Percentiles rank a stretch among this genome's conserved stretches.
Evolutionary conservation across 2,797 vertebrate species (phyloP).

Genomic region (Delichon dasypus): DNA sequence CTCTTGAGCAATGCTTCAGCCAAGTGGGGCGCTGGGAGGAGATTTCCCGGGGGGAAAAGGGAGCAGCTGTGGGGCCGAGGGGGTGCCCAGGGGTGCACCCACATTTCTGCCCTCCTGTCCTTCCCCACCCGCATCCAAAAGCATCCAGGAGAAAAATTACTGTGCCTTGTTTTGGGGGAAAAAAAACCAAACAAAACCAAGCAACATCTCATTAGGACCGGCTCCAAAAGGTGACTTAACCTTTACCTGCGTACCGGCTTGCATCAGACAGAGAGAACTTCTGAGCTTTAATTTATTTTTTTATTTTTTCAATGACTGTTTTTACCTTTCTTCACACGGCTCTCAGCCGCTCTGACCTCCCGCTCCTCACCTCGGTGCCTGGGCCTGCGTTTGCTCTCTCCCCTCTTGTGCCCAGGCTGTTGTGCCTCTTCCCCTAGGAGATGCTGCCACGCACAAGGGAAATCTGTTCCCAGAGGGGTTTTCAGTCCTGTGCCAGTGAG

Average conservation of each 20-base stretch:
- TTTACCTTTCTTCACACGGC: background rate
- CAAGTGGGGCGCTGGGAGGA: background rate
- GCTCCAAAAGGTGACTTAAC: slow-evolving; percentile 39
- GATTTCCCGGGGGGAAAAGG: background rate
- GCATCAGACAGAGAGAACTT: background rate
- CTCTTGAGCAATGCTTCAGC: slow-evolving; percentile 13
- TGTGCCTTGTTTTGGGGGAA: background rate
- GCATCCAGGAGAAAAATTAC: background rate
- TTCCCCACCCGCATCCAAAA: background rate
- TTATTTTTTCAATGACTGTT: background rate
- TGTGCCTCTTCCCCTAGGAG: background rate
- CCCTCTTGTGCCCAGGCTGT: background rate
- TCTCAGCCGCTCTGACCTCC: background rate
- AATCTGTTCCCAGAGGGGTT: background rate
- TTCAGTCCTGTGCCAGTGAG: background rate
- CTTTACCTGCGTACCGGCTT: background rate
- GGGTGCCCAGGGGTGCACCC: background rate
- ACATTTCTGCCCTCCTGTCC: background rate
- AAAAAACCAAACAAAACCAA: background rate
- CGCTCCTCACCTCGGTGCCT: background rate
- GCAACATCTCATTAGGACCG: background rate
- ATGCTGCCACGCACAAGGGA: background rate
- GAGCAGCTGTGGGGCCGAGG: background rate
- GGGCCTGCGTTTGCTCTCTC: background rate
- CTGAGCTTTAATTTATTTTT: background rate